These are phyloP conservation scores for Sesamia inferens DNA, from an alignment of 2,888 invertebrate species.

Conservation along the genomic window DNA sequence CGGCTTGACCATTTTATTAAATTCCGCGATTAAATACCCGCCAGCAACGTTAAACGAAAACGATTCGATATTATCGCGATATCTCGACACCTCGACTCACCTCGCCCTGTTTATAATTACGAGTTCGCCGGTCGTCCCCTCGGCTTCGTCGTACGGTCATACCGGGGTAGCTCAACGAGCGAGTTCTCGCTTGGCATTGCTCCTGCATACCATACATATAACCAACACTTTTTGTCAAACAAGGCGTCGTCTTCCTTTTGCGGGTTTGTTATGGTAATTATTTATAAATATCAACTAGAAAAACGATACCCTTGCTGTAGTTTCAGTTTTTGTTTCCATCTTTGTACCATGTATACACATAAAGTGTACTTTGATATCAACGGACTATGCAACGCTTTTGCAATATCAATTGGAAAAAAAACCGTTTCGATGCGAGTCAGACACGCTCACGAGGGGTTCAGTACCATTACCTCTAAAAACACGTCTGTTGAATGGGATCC, in stretches of 20 bases:
- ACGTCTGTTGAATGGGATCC: too few species aligned
- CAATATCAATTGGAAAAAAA: conserved; percentile 26
- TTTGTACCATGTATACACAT: neutral
- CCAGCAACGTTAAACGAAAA: conserved; percentile 79
- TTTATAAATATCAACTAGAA: conserved; percentile 36
- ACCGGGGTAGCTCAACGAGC: conserved; percentile 50
- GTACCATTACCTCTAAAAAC: too few species aligned
- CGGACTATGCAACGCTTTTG: neutral
- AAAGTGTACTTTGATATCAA: conserved; percentile 20
- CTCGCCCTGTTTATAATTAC: conserved; percentile 80
- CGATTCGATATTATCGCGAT: conserved; percentile 84
- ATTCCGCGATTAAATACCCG: conserved; percentile 83
- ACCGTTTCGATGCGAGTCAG: too few species aligned
- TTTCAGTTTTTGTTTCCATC: conserved; percentile 22
- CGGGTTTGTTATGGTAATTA: conserved; percentile 49
- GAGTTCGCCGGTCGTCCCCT: conserved; percentile 69
- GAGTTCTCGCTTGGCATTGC: conserved; percentile 39
- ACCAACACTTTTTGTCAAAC: conserved; percentile 50
- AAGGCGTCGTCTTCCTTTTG: conserved; percentile 35
- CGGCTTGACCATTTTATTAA: conserved; percentile 82
- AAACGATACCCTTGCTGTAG: conserved; percentile 21
- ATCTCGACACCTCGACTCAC: conserved; percentile 81
- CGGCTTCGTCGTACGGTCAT: conserved; percentile 48
- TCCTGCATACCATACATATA: conserved; percentile 43
- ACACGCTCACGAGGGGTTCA: too few species aligned